These are phyloP conservation scores for Ascidia mentula DNA, from an alignment of 23 tunicate genomes.

Conservation along the genomic window DNA sequence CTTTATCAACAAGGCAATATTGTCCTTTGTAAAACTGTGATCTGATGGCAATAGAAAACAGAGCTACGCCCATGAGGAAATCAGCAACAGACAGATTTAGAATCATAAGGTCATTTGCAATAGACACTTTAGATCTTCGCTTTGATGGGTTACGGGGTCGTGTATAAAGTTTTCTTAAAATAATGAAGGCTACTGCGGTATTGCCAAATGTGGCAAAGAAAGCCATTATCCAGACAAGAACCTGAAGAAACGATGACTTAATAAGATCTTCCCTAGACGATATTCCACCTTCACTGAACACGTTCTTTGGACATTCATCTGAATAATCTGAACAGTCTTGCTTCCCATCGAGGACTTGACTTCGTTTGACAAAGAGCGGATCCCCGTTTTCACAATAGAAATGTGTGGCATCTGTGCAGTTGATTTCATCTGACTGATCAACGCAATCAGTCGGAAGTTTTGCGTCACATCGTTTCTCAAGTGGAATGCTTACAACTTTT, in stretches of 20 bases:
- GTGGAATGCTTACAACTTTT: slow-evolving; percentile 23
- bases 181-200: not conserved
- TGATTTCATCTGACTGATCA: slow-evolving; percentile 37
- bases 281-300: slow-evolving; percentile 21
- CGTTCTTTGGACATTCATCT: slow-evolving; percentile 40
- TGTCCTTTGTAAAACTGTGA: slow-evolving; percentile 8
- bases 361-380: slow-evolving; percentile 33
- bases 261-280: slow-evolving; percentile 42
- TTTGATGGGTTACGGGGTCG: not conserved
- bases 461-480: slow-evolving; percentile 24
- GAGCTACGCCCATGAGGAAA: slow-evolving; percentile 49
- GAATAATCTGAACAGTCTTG: slow-evolving; percentile 40
- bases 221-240: slow-evolving; percentile 41
- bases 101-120: slow-evolving; percentile 4
- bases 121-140: not conserved
- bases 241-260: not conserved
- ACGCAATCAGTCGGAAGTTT: slow-evolving; percentile 20
- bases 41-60: slow-evolving; percentile 28
- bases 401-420: slow-evolving; percentile 33
- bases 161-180: not conserved
- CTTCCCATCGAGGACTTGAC: slow-evolving; percentile 36
- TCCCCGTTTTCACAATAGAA: slow-evolving; percentile 43
- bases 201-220: slow-evolving; percentile 23
- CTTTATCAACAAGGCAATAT: slow-evolving; percentile 31
- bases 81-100: slow-evolving; percentile 43